Conservation (phyloP, 2,113 vertebrate species). For the Leucosticte australis region DNA sequence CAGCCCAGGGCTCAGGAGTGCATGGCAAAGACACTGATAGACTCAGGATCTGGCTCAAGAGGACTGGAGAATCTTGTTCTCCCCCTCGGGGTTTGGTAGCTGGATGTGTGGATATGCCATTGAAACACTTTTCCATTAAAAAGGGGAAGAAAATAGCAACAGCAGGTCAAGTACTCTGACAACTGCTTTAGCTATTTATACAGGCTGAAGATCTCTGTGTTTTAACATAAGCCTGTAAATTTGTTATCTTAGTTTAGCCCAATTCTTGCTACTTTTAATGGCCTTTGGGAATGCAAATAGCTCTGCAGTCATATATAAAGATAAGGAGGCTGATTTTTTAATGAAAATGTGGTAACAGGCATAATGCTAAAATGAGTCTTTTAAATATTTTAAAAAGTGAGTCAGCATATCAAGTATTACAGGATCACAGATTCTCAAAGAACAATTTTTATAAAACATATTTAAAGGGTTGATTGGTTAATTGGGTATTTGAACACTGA, state of each 20-base stretch:
- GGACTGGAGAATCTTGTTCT: not conserved
- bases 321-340: not conserved
- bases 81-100: not conserved
- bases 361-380: not conserved
- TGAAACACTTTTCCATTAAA: not conserved
- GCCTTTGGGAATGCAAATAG: not conserved
- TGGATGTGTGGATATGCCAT: not conserved
- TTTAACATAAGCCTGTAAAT: not conserved
- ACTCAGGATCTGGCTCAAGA: not conserved
- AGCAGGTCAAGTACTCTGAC: not conserved
- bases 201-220: not conserved
- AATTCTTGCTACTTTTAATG: not conserved
- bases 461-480: slow-evolving; percentile 12
- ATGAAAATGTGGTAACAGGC: not conserved
- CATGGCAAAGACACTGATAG: not conserved
- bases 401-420: slow-evolving; percentile 10
- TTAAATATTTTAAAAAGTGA: slow-evolving; percentile 28
- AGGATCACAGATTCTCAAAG: not conserved
- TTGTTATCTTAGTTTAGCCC: not conserved
- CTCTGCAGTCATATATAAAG: slow-evolving; percentile 1
- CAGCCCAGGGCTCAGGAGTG: not conserved
- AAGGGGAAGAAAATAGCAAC: not conserved
- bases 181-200: not conserved
- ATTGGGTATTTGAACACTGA: not conserved
- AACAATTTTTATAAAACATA: not conserved